phyloP scores from a whole-genome alignment of 2,888 invertebrate genomes.

The Nematopogon swammerdamellus region DNA sequence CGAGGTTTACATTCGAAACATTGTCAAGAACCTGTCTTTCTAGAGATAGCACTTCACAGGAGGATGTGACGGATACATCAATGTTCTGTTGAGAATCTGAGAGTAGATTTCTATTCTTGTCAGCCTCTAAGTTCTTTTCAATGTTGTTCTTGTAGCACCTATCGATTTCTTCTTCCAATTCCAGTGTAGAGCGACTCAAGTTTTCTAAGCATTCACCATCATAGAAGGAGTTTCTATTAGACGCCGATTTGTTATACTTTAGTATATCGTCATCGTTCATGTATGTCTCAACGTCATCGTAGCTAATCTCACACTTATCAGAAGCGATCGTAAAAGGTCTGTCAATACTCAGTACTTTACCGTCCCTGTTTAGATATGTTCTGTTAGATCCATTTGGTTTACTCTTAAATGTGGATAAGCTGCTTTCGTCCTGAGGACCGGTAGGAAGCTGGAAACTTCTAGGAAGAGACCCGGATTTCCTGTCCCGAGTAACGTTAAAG shows the following conservation, averaged over 20 bases:
- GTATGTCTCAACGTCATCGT: conserved; percentile 63
- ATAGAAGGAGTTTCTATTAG: conserved; percentile 21
- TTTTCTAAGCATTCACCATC: conserved; percentile 34
- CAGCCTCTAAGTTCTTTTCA: conserved; percentile 32
- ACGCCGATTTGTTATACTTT: conserved; percentile 33
- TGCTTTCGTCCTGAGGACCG: conserved; percentile 46
- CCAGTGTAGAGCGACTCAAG: conserved; percentile 46
- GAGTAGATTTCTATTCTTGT: conserved; percentile 32
- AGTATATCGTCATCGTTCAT: conserved; percentile 43
- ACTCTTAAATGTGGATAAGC: conserved; percentile 37
- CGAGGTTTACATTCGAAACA: conserved; percentile 39
- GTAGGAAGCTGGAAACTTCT: conserved; percentile 71
- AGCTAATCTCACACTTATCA: conserved; percentile 65
- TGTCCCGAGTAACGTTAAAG: conserved; percentile 60
- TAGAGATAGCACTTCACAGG: conserved; percentile 48
- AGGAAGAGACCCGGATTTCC: conserved; percentile 75
- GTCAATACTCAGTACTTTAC: conserved; percentile 59
- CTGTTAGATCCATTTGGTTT: conserved; percentile 43
- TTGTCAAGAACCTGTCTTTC: conserved; percentile 41
- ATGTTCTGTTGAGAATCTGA: conserved; percentile 41
- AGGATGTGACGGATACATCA: conserved; percentile 51
- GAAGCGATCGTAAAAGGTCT: conserved; percentile 70
- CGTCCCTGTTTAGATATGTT: conserved; percentile 57
- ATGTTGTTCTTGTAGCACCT: conserved; percentile 50
- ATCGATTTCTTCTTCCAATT: conserved; percentile 49